Base-by-base conservation (phyloP, 2,113 vertebrate species). In the Siniperca chuatsi region DNA sequence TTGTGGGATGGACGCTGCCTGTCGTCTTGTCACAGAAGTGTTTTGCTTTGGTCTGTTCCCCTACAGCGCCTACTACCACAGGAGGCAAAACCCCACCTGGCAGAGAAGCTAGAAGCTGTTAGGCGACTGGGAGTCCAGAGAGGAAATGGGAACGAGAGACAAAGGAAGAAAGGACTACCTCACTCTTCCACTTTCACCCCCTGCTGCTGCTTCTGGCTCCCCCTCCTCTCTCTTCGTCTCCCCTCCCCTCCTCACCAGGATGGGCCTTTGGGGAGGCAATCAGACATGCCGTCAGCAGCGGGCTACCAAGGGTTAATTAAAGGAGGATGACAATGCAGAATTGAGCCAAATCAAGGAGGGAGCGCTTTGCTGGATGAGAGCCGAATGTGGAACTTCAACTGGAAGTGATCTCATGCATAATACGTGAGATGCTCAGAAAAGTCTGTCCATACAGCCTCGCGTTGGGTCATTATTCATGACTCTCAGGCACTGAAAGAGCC, bases 361-460 rank as follows among this genome's bases (percentile, higher is more conserved):
- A 71, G 67, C 8, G 46, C n/a, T 54, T 11, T 13, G 44, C 66
- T 64, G 62, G 70, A 68, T 7, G 42, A n/a, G 33, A 80, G 78
- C 73, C 58, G 61, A 50, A 33, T 18, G 77, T 65, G 46, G 25
- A 25, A 25, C n/a, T 15, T 25, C 2, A 20, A 91, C 75, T 75
- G 87, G 81, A 90, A 89, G 62, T 82, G 78, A 88, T 79, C 67
- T 92, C 80, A 90, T 93, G 77, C 85, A 92, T 92, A 87, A 93
- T 91, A 85, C 4, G 78, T 75, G 83, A 94, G 82, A 55, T 37
- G 76, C 69, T 81, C 40, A 50, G 78, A 75, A 42, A 29, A 52
- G 73, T 81, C 83, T 58, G 72, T 77, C 82, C 50, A 42, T 29
- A 5, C 33, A 50, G 77, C 8, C 21, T 50, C 15, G 52, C n/a